Evolutionary conservation across 2,888 invertebrate genomes (phyloP).

Genomic region (Lasioglossum marginatum): DNA sequence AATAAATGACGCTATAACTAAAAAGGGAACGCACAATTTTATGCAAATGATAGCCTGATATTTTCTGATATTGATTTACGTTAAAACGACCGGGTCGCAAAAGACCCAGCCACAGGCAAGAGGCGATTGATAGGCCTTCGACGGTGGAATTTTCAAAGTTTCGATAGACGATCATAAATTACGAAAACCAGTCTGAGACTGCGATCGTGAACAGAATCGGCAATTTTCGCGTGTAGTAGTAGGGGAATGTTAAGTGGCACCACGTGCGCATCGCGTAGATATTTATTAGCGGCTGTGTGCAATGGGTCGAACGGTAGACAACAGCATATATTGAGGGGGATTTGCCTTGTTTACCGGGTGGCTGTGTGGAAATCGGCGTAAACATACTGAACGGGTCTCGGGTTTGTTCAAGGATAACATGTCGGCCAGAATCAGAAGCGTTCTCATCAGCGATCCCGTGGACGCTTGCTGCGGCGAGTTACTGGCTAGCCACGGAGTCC

Average conservation of each 20-base stretch:
- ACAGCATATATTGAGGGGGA: background rate
- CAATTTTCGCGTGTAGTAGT: background rate
- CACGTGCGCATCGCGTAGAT: too few relatives aligned
- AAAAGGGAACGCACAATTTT: too few relatives aligned
- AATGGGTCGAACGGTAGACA: background rate
- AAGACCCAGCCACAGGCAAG: background rate
- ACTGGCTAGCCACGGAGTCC: slow-evolving; percentile 90
- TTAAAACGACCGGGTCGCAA: background rate
- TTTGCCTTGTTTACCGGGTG: background rate
- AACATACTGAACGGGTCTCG: slow-evolving; percentile 36
- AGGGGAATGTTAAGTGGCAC: background rate
- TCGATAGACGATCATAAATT: background rate
- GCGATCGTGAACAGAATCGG: background rate
- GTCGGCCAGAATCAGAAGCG: slow-evolving; percentile 87
- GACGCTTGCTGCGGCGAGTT: slow-evolving; percentile 94
- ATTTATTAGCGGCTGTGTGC: background rate
- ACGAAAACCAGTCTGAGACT: background rate
- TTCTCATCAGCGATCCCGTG: slow-evolving; percentile 97
- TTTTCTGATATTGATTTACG: background rate
- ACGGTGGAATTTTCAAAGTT: background rate
- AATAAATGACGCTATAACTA: too few relatives aligned
- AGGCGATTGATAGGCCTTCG: background rate
- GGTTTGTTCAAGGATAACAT: slow-evolving; percentile 74
- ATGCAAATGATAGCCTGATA: background rate
- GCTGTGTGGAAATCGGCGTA: slow-evolving; percentile 2